Percentiles rank a stretch among this genome's conserved stretches.
Evolutionary conservation across 2,888 invertebrate genomes (phyloP).

Genomic region (Tholera decimalis): DNA sequence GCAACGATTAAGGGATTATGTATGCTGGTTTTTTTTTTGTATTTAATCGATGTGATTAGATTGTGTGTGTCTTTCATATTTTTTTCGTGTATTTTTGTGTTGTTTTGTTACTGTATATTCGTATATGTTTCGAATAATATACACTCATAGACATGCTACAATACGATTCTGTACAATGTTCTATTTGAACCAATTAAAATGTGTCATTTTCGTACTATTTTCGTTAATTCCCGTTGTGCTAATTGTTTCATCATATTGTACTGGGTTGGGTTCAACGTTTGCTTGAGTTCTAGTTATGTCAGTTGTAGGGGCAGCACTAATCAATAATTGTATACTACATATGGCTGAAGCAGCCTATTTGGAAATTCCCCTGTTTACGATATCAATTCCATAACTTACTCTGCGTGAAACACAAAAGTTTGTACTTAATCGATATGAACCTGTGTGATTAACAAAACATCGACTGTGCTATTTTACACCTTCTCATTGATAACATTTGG

Average conservation of each 20-base stretch:
- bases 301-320: constrained; percentile 25
- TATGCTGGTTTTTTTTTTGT: constrained; percentile 60
- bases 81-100: constrained; percentile 28
- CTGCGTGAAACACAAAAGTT: constrained; percentile 18
- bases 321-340: constrained; percentile 44
- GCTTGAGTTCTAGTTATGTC: constrained; percentile 28
- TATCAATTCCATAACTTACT: constrained; percentile 5
- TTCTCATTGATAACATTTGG: constrained; percentile 22
- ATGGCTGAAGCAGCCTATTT: constrained; percentile 1
- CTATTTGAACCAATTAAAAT: constrained; percentile 48
- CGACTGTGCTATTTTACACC: constrained; percentile 41
- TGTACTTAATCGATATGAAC: constrained; percentile 35
- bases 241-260: constrained; percentile 43
- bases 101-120: constrained; percentile 15
- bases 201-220: constrained; percentile 57
- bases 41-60: constrained; percentile 62
- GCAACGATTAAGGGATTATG: constrained; percentile 71
- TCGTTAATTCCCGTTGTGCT: constrained; percentile 42
- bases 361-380: constrained; percentile 1
- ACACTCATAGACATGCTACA: not conserved
- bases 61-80: constrained; percentile 20
- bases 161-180: constrained; percentile 5
- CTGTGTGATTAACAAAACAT: constrained; percentile 15
- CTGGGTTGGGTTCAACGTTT: constrained; percentile 36
- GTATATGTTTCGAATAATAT: constrained; percentile 2